Evolutionary conservation across 2,113 vertebrate species (phyloP), one percentile per base, ranked within the genome.

Genomic region (Ictalurus furcatus): DNA sequence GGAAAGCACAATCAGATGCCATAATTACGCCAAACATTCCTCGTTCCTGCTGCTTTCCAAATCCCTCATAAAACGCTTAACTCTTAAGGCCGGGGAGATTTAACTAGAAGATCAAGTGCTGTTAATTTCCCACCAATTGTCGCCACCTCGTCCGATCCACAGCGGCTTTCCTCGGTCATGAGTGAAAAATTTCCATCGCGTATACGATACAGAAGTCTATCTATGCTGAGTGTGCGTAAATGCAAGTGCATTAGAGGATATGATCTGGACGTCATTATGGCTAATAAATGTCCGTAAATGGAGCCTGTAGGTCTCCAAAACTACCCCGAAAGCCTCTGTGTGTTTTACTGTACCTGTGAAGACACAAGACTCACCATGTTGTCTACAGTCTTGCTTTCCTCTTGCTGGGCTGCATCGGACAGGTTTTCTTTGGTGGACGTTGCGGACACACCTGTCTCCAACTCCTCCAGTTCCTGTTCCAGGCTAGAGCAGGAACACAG

Each of bases 401-500:
- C 95, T 85, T 95, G 93, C 40, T 92, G 91, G 30, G 63, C 78
- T 1, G n/a, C 79, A 40, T 95, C 93, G 0, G 90, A 91, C 56
- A 95, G 56, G 81, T 92, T 96, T 89, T 97, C 96, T 93, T 93
- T 95, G 61, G 94, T 89, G 0, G 94, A 95, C 0, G 95, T 91
- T 0, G 82, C 92, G 0, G 94, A 93, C 34, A 95, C 95, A n/a
- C 95, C 92, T 0, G 93, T 96, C 91, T 98, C 97, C 92, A 98
- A 91, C 0, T 59, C 90, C 23, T 97, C 93, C 28, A 99, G 93
- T 90, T 98, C 97, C 92, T 95, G 94, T 92, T 98, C 97, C 91
- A 98, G 90, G 93, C 97, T 98, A 93, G 3, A 90, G 48, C 67
- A 83, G 78, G n/a, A 88, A 74, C 84, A n/a, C 23, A 71, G 52